Base-by-base conservation (phyloP, 2,888 invertebrate genomes). In the Drosophila niveifrons region DNA sequence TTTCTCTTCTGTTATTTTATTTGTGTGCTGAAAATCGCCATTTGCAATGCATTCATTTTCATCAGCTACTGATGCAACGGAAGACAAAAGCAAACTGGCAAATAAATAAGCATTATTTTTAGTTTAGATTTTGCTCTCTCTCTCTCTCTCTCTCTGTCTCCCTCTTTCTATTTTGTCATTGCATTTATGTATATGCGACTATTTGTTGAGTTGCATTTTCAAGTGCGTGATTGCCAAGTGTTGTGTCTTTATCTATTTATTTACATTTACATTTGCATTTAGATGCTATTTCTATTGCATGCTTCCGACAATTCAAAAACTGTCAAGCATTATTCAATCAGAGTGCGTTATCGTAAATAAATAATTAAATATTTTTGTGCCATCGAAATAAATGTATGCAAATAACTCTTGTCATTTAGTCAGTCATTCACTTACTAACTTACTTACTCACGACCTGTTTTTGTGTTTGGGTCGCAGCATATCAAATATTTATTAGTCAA, bases 1-100 rank as follows among this genome's bases (percentile, higher is more conserved):
- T 23, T n/a, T 39, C n/a, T 39, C 39, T 13, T 10, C 13, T 44
- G 17, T 17, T 13, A 23, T 15, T 3, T 56, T 18, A 23, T 23
- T 23, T 34, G 18, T 43, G 18, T 43, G 2, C 29, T 57, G 53
- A 69, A 58, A 57, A 59, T 77, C 48, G 75, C 62, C 59, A 75
- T 66, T 75, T 79, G 72, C 68, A 64, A 58, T 68, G 82, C 86
- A 75, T 72, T 76, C 63, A 66, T 82, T 85, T 85, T 86, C 78
- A 73, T 72, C 77, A 73, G 58, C 79, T 46, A 50, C 74, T 68
- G 74, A 28, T 80, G 87, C 80, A 84, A 72, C 82, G 86, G 86
- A 82, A 82, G 80, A 88, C 73, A 62, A 77, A 74, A 62, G 36
- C 55, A 67, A 58, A 63, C 15, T 31, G 29, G 41, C 82, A 85